Evolutionary conservation across 2,797 vertebrate species (phyloP), one percentile per base, ranked within the genome.

Genomic region (Oryzias dopingdopingensis): DNA sequence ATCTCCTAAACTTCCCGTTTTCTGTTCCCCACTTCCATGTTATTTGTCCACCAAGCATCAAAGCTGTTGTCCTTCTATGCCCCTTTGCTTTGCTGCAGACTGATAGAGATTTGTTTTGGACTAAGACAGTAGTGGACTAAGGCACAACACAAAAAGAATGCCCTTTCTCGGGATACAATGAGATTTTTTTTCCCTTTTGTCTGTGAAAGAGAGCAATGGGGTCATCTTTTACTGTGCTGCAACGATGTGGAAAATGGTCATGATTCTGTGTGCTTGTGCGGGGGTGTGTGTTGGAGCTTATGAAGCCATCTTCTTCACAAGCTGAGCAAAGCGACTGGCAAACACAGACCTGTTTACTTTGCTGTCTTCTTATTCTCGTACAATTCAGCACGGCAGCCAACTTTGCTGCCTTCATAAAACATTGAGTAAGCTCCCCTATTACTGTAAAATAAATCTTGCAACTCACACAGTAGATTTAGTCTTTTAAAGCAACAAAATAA

Each of bases 271-370:
- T 18, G 42, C 13, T 58, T 16, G 59, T 56, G 65, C 42, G 67
- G 48, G 61, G 48, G 65, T 56, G 61, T 58, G 70, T 72, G 53
- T 62, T 52, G 40, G 56, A 56, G 72, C 68, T 80, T 55, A 67
- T 62, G 66, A 66, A 81, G 52, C 57, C 68, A 58, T 73, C 61
- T 56, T 76, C 70, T 65, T 67, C 62, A 57, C 64, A 26, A 49
- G 65, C 58, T 29, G 71, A 72, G 56, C 61, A 37, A 65, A 80
- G 71, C 29, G 42, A 67, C 80, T 86, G 76, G 74, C 85, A 88
- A 82, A 83, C 81, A 74, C 76, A 78, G 65, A 79, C 65, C 76
- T 78, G 79, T 86, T 85, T 80, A 61, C 72, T 71, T 53, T 51
- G 66, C 82, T 74, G 50, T 48, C 75, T 16, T 48, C 56, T 18